Percentiles rank a stretch among this genome's conserved stretches.
Evolutionary conservation across 2,113 vertebrate species (phyloP).

Genomic region (Axis porcinus): DNA sequence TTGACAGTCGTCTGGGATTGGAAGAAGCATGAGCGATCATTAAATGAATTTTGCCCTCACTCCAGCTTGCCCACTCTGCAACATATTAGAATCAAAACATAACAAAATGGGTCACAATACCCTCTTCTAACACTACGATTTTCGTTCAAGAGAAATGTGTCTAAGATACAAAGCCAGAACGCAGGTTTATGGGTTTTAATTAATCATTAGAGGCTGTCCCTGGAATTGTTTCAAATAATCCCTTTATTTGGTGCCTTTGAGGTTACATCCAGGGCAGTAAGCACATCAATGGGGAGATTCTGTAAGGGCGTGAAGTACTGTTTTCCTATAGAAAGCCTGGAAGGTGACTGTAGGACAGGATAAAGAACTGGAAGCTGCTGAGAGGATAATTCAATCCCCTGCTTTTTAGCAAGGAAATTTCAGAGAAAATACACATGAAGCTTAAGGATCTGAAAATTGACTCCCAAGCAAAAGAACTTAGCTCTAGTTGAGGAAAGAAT

Average conservation of each 20-base stretch:
- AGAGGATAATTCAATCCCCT: background rate
- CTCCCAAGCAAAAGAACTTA: background rate
- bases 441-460: background rate
- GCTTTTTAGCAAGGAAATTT: background rate
- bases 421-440: background rate
- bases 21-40: background rate
- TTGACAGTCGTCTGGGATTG: background rate
- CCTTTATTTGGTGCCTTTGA: background rate
- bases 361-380: background rate
- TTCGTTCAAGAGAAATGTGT: background rate
- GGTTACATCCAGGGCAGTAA: background rate
- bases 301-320: background rate
- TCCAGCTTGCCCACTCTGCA: background rate
- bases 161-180: conserved; percentile 8
- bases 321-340: background rate
- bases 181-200: background rate
- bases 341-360: background rate
- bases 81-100: background rate
- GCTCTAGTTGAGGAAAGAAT: background rate
- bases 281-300: background rate
- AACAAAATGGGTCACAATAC: background rate
- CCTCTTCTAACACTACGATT: background rate
- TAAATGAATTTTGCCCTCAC: background rate
- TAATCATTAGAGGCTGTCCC: background rate
- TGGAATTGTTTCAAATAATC: conserved; percentile 1